Base-by-base conservation (phyloP, 2,113 vertebrate species). In the Cinclus mexicanus region DNA sequence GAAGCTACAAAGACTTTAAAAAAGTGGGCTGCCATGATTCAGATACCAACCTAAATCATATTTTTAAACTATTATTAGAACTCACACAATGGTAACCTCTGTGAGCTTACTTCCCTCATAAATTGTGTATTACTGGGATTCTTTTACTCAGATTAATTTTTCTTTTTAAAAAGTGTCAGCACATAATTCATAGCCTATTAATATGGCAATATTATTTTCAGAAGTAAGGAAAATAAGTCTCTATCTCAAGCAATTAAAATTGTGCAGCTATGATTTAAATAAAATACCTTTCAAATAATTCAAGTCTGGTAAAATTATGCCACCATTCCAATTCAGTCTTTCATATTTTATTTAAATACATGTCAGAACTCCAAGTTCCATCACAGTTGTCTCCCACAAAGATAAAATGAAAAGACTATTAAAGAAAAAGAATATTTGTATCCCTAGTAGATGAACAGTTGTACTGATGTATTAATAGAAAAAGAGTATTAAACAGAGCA, bases 211-310 rank as follows among this genome's bases (percentile, higher is more conserved):
- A 93, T 90, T 93, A 80, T 93, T 95, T 94, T 85, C 50, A 93
- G 67, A 90, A 88, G 35, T 90, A 80, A 91, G 70, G 68, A 86
- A 90, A 95, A 90, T 93, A 91, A 91, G 78, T 67, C 74, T 88
- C 46, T 93, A 75, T 95, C 78, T 93, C 67, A 75, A 83, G 90
- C 93, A 96, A 93, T 95, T 96, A 95, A 95, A 95, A 88, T 70
- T 88, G 24, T 90, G 79, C 47, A 59, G 78, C 67, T 83, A 26
- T 86, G 71, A 86, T 93, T 93, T 90, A 90, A 74, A 59, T 80
- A 83, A 78, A 96, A 95, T 86, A 41, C 59, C 63, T 94, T 94
- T 95, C 82, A 95, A 77, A 91, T 94, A 87, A 94, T 89, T 95
- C 63, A 93, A 79, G 39, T 88, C 71, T 90, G 63, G 59, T 85